These are phyloP conservation scores for Bruchidius siliquastri DNA, from an alignment of 2,888 invertebrate species.

Conservation along the genomic window DNA sequence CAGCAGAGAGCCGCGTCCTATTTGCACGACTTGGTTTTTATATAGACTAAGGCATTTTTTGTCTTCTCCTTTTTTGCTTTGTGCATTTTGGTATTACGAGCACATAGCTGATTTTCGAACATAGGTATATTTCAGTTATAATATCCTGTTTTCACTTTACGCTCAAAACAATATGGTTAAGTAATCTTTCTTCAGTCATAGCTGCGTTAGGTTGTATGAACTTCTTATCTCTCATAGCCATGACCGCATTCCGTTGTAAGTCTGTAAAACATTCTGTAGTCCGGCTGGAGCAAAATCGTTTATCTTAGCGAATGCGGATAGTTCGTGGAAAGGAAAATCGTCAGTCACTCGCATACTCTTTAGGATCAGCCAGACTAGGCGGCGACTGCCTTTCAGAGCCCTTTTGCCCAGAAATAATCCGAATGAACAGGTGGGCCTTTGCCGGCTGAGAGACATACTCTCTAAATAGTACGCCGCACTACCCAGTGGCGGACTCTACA, in stretches of 20 bases:
- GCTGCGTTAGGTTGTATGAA: too few relatives aligned
- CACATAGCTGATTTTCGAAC: too few relatives aligned
- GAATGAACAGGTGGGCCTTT: conserved; percentile 19
- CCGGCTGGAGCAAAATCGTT: not conserved
- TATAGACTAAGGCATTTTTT: too few relatives aligned
- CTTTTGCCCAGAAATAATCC: conserved; percentile 19
- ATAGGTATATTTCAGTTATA: too few relatives aligned
- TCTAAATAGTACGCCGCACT: not conserved
- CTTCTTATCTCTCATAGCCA: too few relatives aligned
- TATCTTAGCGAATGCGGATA: not conserved
- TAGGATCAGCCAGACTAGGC: conserved; percentile 26
- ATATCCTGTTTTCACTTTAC: too few relatives aligned
- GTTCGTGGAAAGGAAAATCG: not conserved
- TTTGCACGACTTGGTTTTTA: too few relatives aligned
- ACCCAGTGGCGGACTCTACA: not conserved
- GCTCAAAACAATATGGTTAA: too few relatives aligned
- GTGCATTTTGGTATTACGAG: too few relatives aligned
- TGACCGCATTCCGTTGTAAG: not conserved
- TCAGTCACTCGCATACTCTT: not conserved
- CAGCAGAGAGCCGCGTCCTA: too few relatives aligned
- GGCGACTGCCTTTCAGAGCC: conserved; percentile 28
- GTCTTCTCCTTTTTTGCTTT: too few relatives aligned
- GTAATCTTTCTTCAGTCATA: too few relatives aligned
- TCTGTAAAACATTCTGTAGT: not conserved
- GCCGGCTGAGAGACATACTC: not conserved